Evolutionary conservation across 1,140 invertebrate species (phyloP).

Genomic region (Oscheius sp.): DNA sequence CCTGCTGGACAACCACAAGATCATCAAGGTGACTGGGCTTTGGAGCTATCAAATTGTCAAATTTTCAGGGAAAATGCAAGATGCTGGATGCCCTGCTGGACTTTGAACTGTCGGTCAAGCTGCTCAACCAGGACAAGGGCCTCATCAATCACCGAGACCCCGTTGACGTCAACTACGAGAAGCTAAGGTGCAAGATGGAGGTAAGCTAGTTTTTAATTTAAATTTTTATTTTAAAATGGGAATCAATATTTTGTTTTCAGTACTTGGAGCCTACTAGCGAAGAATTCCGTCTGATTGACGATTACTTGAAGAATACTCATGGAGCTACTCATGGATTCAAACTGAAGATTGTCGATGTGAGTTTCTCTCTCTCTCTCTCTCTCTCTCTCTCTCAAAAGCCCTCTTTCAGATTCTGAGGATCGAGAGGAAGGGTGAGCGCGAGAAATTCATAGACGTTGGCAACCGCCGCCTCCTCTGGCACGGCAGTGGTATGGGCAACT

Average conservation of each 20-base stretch:
- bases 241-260: constrained; percentile 12
- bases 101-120: constrained; percentile 87
- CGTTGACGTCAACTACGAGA: constrained; percentile 81
- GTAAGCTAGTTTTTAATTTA: constrained; percentile 57
- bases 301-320: constrained; percentile 83
- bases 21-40: constrained; percentile 9
- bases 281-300: constrained; percentile 74
- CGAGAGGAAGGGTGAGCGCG: constrained; percentile 75
- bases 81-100: constrained; percentile 89
- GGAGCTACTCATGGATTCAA: constrained; percentile 75
- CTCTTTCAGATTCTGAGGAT: constrained; percentile 68
- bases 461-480: constrained; percentile 88
- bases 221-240: neutral
- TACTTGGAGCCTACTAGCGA: constrained; percentile 70
- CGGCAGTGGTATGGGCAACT: constrained; percentile 88
- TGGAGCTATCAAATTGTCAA: neutral
- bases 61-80: constrained; percentile 78
- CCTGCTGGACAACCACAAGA: constrained; percentile 72
- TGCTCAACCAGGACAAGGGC: constrained; percentile 66
- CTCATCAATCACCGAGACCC: constrained; percentile 71
- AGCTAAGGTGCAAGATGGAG: constrained; percentile 79
- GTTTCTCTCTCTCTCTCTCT: too few species aligned
- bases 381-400: too few species aligned
- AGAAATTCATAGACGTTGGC: constrained; percentile 77
- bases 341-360: constrained; percentile 71